These are phyloP conservation scores for Thereva nobilitata DNA, from an alignment of 2,888 invertebrate species.

Conservation along the genomic window DNA sequence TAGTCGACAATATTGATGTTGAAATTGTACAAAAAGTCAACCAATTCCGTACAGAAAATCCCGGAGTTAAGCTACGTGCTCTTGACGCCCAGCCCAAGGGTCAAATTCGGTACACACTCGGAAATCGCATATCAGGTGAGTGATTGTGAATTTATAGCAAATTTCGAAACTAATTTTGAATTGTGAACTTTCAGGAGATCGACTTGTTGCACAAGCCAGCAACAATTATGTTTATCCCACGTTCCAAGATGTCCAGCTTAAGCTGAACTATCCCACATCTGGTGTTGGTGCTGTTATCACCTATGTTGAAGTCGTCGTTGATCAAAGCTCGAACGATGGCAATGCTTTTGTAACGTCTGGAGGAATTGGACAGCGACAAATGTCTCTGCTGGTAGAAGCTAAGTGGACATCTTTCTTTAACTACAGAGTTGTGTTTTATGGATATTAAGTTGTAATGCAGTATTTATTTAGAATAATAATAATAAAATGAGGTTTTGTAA, in stretches of 20 bases:
- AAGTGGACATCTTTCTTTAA: too few relatives aligned
- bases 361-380: constrained; percentile 53
- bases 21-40: constrained; percentile 32
- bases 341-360: constrained; percentile 54
- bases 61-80: constrained; percentile 16
- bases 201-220: too few relatives aligned
- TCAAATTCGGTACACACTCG: constrained; percentile 19
- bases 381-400: constrained; percentile 53
- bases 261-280: constrained; percentile 44
- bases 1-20: not conserved
- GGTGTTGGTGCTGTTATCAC: constrained; percentile 50
- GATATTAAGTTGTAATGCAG: too few relatives aligned
- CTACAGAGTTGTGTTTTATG: too few relatives aligned
- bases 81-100: constrained; percentile 15
- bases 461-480: too few relatives aligned
- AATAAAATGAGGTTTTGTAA: too few relatives aligned
- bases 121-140: constrained; percentile 17
- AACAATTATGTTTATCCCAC: too few relatives aligned
- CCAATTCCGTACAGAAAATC: constrained; percentile 20
- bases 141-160: not conserved
- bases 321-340: constrained; percentile 51
- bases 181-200: not conserved
- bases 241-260: too few relatives aligned
- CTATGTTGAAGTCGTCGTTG: constrained; percentile 49
- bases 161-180: not conserved